These are phyloP conservation scores for Periparus ater DNA, from an alignment of 2,797 vertebrate genomes.

Conservation along the genomic window DNA sequence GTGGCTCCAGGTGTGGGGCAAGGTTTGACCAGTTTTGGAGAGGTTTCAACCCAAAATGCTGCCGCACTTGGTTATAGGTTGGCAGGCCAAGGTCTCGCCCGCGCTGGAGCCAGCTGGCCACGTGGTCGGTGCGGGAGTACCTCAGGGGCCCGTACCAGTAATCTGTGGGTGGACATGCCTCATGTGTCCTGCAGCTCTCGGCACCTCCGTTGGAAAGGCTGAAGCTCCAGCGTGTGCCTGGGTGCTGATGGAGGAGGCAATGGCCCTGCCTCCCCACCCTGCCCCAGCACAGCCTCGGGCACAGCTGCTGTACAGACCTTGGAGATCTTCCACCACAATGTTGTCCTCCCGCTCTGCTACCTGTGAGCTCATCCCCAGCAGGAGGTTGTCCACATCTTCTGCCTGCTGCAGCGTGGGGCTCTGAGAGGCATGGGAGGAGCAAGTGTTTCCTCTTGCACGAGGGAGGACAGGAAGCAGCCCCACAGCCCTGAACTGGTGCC, in stretches of 20 bases:
- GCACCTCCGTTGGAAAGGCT: background rate
- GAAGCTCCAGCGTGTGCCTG: rapidly evolving
- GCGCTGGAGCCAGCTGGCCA: constrained; percentile 87
- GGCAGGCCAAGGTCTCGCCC: constrained; percentile 92
- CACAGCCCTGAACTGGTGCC: background rate
- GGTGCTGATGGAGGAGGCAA: background rate
- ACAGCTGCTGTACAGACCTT: constrained; percentile 77
- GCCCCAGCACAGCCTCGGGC: rapidly evolving
- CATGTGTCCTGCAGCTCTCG: background rate
- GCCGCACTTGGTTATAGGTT: constrained; percentile 83
- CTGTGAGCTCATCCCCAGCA: constrained; percentile 96
- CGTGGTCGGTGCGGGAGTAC: constrained; percentile 87
- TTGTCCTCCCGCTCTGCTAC: constrained; percentile 90
- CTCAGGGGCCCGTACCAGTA: constrained; percentile 91
- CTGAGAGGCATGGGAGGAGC: constrained; percentile 67
- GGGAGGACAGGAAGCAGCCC: background rate
- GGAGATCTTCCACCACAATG: constrained; percentile 89
- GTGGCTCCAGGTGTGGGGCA: constrained; percentile 63
- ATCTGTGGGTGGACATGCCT: constrained; percentile 72
- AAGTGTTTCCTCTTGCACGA: background rate
- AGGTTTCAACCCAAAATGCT: constrained; percentile 75
- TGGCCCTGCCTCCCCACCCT: background rate
- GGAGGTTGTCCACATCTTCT: constrained; percentile 82
- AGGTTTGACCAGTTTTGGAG: constrained; percentile 80
- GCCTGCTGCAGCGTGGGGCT: constrained; percentile 71